These are phyloP conservation scores for Hesperophylax magnus DNA, from an alignment of 1,140 invertebrate genomes.

Conservation along the genomic window DNA sequence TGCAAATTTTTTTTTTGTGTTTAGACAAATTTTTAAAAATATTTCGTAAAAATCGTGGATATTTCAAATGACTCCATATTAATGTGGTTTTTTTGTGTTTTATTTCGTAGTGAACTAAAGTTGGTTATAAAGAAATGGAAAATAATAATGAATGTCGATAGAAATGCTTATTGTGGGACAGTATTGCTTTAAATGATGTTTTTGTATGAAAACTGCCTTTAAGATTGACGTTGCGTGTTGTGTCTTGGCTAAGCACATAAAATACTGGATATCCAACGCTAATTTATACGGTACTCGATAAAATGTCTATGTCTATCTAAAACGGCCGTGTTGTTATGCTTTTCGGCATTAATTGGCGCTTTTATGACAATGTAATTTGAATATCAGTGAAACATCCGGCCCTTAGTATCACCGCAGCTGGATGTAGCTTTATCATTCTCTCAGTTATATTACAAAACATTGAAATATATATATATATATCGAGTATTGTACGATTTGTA, in stretches of 20 bases:
- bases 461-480: no score
- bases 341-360: no score
- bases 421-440: no score
- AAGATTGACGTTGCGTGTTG: neutral
- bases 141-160: slow-evolving; percentile 1
- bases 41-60: neutral
- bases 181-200: slow-evolving; percentile 39
- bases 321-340: no score
- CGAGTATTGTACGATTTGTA: neutral
- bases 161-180: slow-evolving; percentile 29
- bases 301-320: no score
- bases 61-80: neutral
- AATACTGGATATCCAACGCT: slow-evolving; percentile 19
- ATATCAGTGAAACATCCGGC: no score
- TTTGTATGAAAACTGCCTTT: slow-evolving; percentile 40
- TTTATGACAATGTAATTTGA: no score
- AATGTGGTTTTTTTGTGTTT: neutral
- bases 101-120: slow-evolving; percentile 8
- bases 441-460: no score
- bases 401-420: no score
- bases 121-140: slow-evolving; percentile 1
- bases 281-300: neutral
- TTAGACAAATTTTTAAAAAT: neutral
- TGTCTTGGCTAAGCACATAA: neutral
- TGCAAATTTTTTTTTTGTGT: no score